phyloP scores from a whole-genome alignment of 2,888 invertebrate genomes.

The Heterodera filipjevi region DNA sequence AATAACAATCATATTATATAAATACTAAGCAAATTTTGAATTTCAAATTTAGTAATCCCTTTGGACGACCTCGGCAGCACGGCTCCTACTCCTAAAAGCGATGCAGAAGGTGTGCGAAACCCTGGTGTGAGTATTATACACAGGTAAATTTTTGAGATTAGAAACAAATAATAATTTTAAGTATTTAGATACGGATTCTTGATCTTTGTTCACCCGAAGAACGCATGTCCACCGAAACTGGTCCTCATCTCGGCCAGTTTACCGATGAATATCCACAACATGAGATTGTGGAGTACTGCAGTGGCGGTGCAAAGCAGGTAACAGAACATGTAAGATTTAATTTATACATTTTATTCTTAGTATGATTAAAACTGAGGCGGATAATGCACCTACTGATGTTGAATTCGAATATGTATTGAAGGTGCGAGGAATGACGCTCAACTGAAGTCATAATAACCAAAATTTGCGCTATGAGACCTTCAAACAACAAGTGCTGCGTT shows the following conservation, averaged over 20 bases:
- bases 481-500: constrained; percentile 16
- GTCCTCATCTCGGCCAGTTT: constrained; percentile 6
- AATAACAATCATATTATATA: neutral
- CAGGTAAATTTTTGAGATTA: constrained; percentile 15
- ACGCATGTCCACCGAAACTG: neutral
- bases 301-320: constrained; percentile 5
- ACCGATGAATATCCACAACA: constrained; percentile 24
- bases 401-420: neutral
- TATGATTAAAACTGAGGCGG: neutral
- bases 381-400: too few species aligned
- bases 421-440: constrained; percentile 1
- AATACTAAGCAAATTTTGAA: neutral
- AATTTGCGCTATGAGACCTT: neutral
- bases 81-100: neutral
- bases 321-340: too few species aligned
- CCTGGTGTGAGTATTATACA: neutral
- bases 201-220: neutral
- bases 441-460: neutral
- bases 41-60: neutral
- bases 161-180: too few species aligned
- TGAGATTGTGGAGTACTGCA: constrained; percentile 7
- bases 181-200: neutral
- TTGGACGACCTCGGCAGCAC: neutral
- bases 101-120: neutral
- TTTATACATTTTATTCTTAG: neutral